Conservation (phyloP, 2,113 vertebrate genomes). For the Lethenteron reissneri region DNA sequence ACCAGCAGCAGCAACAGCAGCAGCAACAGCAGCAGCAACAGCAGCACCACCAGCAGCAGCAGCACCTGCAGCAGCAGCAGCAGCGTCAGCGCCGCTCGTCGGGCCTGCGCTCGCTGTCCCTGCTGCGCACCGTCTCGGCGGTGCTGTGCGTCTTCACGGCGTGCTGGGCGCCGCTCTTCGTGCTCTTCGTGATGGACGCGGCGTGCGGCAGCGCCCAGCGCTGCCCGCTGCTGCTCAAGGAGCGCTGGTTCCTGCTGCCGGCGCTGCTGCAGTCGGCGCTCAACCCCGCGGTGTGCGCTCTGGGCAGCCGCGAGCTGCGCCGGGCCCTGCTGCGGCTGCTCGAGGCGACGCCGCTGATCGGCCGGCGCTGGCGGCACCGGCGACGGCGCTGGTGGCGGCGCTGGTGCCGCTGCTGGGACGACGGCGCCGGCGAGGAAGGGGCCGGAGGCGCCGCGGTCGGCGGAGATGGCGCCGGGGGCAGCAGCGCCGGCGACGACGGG, state of each 20-base stretch:
- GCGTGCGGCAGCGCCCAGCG: constrained; percentile 40
- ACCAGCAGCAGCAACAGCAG: too few species aligned
- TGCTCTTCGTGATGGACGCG: constrained; percentile 73
- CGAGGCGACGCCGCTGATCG: constrained; percentile 21
- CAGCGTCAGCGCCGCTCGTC: not conserved
- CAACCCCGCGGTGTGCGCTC: constrained; percentile 87
- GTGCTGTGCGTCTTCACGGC: constrained; percentile 85
- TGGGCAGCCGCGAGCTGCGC: constrained; percentile 93
- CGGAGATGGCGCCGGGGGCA: too few species aligned
- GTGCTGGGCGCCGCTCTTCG: constrained; percentile 87
- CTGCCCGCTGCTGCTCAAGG: constrained; percentile 57
- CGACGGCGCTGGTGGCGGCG: too few species aligned
- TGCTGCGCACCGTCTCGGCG: constrained; percentile 89
- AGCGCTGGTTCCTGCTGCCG: constrained; percentile 80
- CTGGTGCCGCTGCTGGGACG: too few species aligned
- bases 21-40: too few species aligned
- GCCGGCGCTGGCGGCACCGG: constrained; percentile 23
- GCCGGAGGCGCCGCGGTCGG: too few species aligned
- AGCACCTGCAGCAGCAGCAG: too few species aligned
- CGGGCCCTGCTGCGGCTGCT: constrained; percentile 65
- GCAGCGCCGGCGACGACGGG: too few species aligned
- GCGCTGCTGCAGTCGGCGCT: constrained; percentile 86
- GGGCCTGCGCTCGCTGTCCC: constrained; percentile 34
- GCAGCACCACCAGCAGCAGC: too few species aligned
- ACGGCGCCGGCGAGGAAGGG: too few species aligned